phyloP scores from a whole-genome alignment of 2,888 invertebrate genomes.

The Melieria omissa region DNA sequence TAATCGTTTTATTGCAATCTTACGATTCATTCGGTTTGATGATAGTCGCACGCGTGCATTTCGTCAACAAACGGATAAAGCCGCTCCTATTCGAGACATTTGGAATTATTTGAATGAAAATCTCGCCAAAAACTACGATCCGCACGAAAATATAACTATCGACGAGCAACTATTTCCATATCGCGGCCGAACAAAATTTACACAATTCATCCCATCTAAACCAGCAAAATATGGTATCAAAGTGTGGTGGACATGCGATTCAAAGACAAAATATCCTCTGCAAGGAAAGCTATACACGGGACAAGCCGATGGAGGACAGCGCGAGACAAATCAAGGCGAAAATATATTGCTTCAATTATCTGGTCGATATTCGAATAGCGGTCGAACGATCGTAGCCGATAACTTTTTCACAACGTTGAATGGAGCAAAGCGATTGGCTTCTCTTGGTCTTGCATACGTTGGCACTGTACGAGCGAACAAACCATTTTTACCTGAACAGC shows the following conservation, averaged over 20 bases:
- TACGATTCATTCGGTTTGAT: too few species aligned
- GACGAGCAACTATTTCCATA: conserved; percentile 37
- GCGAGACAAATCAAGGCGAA: too few species aligned
- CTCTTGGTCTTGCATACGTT: conserved; percentile 30
- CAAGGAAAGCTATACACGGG: conserved; percentile 41
- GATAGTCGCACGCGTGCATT: too few species aligned
- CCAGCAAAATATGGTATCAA: conserved; percentile 36
- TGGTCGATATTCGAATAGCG: conserved; percentile 39
- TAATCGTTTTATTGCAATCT: too few species aligned
- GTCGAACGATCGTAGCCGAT: conserved; percentile 37
- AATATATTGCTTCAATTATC: too few species aligned
- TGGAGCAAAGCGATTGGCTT: conserved; percentile 19
- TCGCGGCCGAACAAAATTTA: conserved; percentile 35
- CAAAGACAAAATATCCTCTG: conserved; percentile 37
- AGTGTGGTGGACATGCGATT: conserved; percentile 37
- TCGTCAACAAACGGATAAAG: too few species aligned
- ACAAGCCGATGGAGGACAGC: conserved; percentile 15
- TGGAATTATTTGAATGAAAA: too few species aligned
- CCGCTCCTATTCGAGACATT: too few species aligned
- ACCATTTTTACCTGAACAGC: conserved; percentile 32
- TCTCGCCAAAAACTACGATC: too few species aligned
- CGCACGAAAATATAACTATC: too few species aligned
- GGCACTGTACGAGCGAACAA: conserved; percentile 33
- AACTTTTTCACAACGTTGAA: conserved; percentile 38
- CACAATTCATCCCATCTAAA: conserved; percentile 36